Evolutionary conservation across 2,113 vertebrate species (phyloP).

Genomic region (Myocastor coypus): DNA sequence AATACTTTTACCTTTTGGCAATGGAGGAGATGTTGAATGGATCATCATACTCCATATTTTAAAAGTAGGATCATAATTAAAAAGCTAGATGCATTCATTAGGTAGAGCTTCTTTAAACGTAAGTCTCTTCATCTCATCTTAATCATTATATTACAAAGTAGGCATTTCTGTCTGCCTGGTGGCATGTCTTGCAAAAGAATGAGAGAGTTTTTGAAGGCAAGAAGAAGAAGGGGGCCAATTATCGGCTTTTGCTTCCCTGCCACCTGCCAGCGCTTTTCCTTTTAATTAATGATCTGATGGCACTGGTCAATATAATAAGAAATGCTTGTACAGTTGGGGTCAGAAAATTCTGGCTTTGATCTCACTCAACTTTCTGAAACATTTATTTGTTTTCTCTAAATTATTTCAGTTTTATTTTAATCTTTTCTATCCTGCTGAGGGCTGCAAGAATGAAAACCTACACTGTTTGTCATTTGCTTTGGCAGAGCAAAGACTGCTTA

Average conservation of each 20-base stretch:
- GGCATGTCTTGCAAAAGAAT: conserved; percentile 94
- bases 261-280: conserved; percentile 97
- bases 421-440: conserved; percentile 88
- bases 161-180: conserved; percentile 96
- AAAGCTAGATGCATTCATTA: conserved; percentile 91
- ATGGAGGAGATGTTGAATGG: conserved; percentile 81
- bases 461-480: conserved; percentile 87
- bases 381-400: conserved; percentile 92
- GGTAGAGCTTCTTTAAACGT: conserved; percentile 86
- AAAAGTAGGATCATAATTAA: conserved; percentile 86
- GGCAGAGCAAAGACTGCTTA: conserved; percentile 87
- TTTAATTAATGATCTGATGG: conserved; percentile 98
- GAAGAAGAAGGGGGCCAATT: conserved; percentile 97
- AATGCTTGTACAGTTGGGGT: conserved; percentile 94
- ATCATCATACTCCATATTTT: conserved; percentile 83
- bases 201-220: conserved; percentile 91
- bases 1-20: conserved; percentile 82
- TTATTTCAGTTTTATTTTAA: conserved; percentile 92
- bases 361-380: conserved; percentile 91
- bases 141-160: conserved; percentile 98
- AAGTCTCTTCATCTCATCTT: conserved; percentile 95
- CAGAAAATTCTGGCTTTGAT: conserved; percentile 93
- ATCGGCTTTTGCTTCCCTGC: conserved; percentile 94
- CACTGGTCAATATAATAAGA: conserved; percentile 97
- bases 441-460: conserved; percentile 85